Evolutionary conservation across 2,113 vertebrate genomes (phyloP).

Genomic region (Empidonax traillii): DNA sequence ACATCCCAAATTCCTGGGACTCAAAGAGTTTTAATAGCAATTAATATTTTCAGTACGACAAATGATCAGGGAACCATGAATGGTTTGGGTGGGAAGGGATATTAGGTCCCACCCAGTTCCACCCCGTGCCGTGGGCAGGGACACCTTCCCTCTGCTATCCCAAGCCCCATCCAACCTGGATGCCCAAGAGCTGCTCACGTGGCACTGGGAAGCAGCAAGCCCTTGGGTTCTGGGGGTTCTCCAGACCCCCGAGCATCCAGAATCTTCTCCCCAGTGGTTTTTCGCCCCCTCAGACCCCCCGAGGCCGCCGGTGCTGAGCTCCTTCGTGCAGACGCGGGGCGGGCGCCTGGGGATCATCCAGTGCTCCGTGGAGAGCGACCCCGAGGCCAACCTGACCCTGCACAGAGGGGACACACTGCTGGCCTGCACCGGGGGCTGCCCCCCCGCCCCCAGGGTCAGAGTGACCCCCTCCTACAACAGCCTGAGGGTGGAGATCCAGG

Average conservation of each 20-base stretch:
- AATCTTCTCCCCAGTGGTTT: neutral
- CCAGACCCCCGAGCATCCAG: accelerated
- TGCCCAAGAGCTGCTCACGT: neutral
- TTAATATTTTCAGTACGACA: neutral
- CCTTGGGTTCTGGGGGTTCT: neutral
- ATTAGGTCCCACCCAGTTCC: neutral
- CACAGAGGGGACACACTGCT: neutral
- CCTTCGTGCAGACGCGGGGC: slow-evolving; percentile 54
- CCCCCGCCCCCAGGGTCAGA: neutral
- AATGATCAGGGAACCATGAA: accelerated
- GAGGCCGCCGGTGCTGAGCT: slow-evolving; percentile 26
- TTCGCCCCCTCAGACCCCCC: slow-evolving; percentile 58
- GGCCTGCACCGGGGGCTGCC: slow-evolving; percentile 15
- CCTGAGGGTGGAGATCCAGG: slow-evolving; percentile 66
- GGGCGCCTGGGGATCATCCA: slow-evolving; percentile 57
- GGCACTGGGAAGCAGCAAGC: neutral
- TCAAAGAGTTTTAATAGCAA: neutral
- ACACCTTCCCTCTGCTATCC: no score
- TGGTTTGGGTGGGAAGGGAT: neutral
- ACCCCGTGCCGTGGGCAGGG: no score
- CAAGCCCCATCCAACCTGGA: neutral
- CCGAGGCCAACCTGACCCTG: slow-evolving; percentile 60
- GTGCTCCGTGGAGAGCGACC: slow-evolving; percentile 70
- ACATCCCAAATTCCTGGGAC: neutral
- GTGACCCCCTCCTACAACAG: slow-evolving; percentile 14